These are phyloP conservation scores for Octodon degus DNA, from an alignment of 2,113 vertebrate genomes.

Conservation along the genomic window DNA sequence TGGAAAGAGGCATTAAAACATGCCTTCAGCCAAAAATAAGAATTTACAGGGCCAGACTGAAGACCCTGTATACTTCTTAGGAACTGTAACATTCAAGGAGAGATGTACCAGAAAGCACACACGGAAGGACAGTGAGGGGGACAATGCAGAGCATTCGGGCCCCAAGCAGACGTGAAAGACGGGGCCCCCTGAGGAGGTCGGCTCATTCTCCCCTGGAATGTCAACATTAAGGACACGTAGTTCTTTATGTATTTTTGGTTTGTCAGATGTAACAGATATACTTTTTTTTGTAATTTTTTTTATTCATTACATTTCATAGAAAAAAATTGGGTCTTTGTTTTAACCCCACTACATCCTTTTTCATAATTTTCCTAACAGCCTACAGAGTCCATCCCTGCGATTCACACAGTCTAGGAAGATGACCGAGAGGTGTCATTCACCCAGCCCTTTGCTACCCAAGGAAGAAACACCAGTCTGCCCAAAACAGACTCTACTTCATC, in stretches of 20 bases:
- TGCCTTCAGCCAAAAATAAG: conserved; percentile 4
- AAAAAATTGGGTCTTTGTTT: conserved; percentile 25
- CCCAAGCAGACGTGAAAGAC: accelerated
- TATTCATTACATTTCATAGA: neutral
- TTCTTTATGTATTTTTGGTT: neutral
- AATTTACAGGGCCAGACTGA: neutral
- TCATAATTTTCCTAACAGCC: conserved; percentile 30
- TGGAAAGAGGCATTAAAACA: neutral
- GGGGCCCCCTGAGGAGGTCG: accelerated
- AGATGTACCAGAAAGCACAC: accelerated
- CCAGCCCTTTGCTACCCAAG: neutral
- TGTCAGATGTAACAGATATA: neutral
- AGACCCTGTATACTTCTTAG: neutral
- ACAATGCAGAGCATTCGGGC: neutral
- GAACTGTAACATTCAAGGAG: neutral
- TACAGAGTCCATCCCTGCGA: conserved; percentile 35
- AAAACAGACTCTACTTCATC: neutral
- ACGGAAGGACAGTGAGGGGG: neutral
- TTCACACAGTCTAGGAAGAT: conserved; percentile 8
- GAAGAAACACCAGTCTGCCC: neutral
- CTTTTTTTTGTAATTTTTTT: neutral
- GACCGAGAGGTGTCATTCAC: neutral
- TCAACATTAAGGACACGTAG: neutral
- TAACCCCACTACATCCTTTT: neutral
- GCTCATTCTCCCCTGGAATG: neutral